Evolutionary conservation across 2,888 invertebrate species (phyloP).

Genomic region (Elmis aenea): DNA sequence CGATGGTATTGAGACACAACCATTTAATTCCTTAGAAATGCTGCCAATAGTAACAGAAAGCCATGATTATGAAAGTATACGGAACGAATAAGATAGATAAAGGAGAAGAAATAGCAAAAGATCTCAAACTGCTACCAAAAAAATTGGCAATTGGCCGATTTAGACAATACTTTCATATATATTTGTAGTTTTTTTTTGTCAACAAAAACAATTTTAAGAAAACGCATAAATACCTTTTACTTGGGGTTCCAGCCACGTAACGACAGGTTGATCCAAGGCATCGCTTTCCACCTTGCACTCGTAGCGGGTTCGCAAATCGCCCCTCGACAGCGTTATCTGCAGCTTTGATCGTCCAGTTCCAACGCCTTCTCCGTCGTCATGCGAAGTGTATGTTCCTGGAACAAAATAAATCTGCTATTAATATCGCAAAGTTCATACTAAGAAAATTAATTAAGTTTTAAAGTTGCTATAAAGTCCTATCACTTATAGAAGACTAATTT

Average conservation of each 20-base stretch:
- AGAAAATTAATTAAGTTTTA: neutral
- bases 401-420: constrained; percentile 23
- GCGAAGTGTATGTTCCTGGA: constrained; percentile 52
- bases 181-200: constrained; percentile 1
- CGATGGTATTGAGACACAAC: too few relatives aligned
- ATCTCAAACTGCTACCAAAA: too few relatives aligned
- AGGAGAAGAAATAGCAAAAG: too few relatives aligned
- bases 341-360: constrained; percentile 62
- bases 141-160: too few relatives aligned
- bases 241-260: constrained; percentile 59
- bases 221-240: constrained; percentile 74
- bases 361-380: constrained; percentile 52
- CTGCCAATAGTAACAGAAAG: too few relatives aligned
- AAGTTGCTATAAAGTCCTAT: neutral
- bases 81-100: too few relatives aligned
- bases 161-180: too few relatives aligned
- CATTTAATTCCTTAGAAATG: too few relatives aligned
- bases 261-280: constrained; percentile 59
- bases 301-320: constrained; percentile 66
- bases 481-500: neutral
- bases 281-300: constrained; percentile 68
- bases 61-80: too few relatives aligned
- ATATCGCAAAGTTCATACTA: neutral
- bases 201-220: too few relatives aligned
- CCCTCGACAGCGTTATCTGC: constrained; percentile 62